A percentile compares a stretch with the other conserved stretches of the same genome.
Conservation (phyloP, 1,140 invertebrate genomes). For the Heliconius eleuchia region DNA sequence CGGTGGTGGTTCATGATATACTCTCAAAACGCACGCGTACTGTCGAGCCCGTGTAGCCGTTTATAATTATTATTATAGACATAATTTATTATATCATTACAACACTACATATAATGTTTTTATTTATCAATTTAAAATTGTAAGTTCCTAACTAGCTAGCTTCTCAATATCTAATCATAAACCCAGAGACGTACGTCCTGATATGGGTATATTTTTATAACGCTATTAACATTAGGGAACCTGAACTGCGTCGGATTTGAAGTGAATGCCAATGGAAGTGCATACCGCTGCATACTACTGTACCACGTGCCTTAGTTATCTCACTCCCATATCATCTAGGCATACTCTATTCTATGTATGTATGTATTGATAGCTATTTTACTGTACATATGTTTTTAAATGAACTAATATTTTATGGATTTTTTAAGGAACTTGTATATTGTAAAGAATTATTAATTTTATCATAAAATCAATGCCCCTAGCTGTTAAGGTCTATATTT, state of each 20-base stretch:
- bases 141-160: constrained; percentile 80
- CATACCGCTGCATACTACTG: constrained; percentile 52
- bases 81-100: constrained; percentile 52
- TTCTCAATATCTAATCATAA: constrained; percentile 48
- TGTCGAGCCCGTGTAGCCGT: constrained; percentile 41
- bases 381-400: constrained; percentile 81
- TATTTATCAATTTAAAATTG: constrained; percentile 75
- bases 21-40: constrained; percentile 55
- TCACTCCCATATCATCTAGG: constrained; percentile 75
- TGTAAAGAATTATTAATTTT: constrained; percentile 83
- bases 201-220: constrained; percentile 38
- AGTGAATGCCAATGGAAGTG: neutral
- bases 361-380: constrained; percentile 75
- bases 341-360: constrained; percentile 59
- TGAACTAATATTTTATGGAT: constrained; percentile 82
- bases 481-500: constrained; percentile 78
- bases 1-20: constrained; percentile 60
- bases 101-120: constrained; percentile 49
- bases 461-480: constrained; percentile 81
- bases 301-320: constrained; percentile 76
- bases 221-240: constrained; percentile 26
- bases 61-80: constrained; percentile 58
- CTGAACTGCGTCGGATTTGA: neutral
- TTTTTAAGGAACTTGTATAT: constrained; percentile 82
- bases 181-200: constrained; percentile 43